Evolutionary conservation across 2,888 invertebrate species (phyloP).

Genomic region (Dryobotodes eremita): DNA sequence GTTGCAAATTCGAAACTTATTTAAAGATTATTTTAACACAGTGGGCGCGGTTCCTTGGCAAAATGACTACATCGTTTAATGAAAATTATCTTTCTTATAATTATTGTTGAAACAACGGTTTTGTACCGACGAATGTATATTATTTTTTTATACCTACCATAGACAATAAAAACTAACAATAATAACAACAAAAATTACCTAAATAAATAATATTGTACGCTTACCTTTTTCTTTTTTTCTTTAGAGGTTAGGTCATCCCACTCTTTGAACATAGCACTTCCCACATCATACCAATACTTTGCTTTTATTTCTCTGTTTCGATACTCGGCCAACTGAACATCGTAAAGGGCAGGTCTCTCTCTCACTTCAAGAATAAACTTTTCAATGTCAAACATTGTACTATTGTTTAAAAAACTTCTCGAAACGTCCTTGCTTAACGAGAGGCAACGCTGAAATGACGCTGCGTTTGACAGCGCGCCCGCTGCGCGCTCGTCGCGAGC

Average conservation of each 20-base stretch:
- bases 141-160: no score
- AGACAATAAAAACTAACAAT: not conserved
- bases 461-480: conserved; percentile 48
- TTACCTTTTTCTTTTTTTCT: conserved; percentile 48
- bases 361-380: conserved; percentile 62
- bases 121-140: conserved; percentile 53
- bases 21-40: conserved; percentile 56
- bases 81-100: conserved; percentile 52
- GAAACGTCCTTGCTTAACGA: conserved; percentile 44
- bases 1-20: conserved; percentile 52
- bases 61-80: conserved; percentile 55
- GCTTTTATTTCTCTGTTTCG: conserved; percentile 49
- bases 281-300: conserved; percentile 49
- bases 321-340: conserved; percentile 56
- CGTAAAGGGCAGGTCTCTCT: conserved; percentile 56
- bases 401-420: conserved; percentile 40
- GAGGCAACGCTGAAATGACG: conserved; percentile 44
- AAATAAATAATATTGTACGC: conserved; percentile 48
- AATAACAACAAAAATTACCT: conserved; percentile 45
- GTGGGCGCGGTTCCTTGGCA: conserved; percentile 48
- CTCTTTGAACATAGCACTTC: conserved; percentile 54
- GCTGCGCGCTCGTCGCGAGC: no score
- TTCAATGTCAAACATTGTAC: conserved; percentile 61
- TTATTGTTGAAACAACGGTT: conserved; percentile 48
- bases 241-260: conserved; percentile 54